A percentile compares a stretch with the other conserved stretches of the same genome.
These are phyloP conservation scores for Gadus chalcogrammus DNA, from an alignment of 2,113 vertebrate genomes.

Conservation along the genomic window DNA sequence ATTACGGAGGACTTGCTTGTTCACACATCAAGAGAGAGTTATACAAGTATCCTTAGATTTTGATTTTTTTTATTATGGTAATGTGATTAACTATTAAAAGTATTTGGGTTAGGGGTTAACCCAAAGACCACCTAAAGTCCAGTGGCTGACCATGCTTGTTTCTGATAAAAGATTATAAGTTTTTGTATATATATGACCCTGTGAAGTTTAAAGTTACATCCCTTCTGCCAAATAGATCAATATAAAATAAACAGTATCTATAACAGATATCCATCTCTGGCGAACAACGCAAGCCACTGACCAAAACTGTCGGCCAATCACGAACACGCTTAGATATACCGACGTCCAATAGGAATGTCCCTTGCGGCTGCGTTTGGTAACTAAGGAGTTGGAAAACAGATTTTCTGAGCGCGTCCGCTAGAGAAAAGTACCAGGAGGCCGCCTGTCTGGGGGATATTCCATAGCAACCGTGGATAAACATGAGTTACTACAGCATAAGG, in stretches of 20 bases:
- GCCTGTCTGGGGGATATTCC: slow-evolving; percentile 57
- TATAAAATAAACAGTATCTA: neutral
- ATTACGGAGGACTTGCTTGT: no score
- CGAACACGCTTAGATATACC: neutral
- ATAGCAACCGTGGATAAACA: slow-evolving; percentile 78
- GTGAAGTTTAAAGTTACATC: neutral
- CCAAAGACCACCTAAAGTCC: no score
- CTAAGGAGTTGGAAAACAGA: slow-evolving; percentile 48
- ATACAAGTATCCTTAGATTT: no score
- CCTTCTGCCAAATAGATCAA: neutral
- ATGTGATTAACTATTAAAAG: no score
- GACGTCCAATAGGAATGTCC: slow-evolving; percentile 53
- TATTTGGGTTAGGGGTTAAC: no score
- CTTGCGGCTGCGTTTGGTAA: slow-evolving; percentile 55
- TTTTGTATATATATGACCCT: no score
- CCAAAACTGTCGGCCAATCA: slow-evolving; percentile 51
- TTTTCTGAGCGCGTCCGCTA: slow-evolving; percentile 39
- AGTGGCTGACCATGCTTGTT: neutral
- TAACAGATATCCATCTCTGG: neutral
- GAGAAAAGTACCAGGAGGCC: slow-evolving; percentile 46
- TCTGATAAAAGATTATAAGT: neutral
- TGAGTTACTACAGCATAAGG: slow-evolving; percentile 79
- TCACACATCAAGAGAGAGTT: no score
- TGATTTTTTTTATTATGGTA: no score
- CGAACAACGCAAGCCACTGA: neutral